Evolutionary conservation across 1,140 invertebrate species (phyloP).

Genomic region (Drosophila azteca): DNA sequence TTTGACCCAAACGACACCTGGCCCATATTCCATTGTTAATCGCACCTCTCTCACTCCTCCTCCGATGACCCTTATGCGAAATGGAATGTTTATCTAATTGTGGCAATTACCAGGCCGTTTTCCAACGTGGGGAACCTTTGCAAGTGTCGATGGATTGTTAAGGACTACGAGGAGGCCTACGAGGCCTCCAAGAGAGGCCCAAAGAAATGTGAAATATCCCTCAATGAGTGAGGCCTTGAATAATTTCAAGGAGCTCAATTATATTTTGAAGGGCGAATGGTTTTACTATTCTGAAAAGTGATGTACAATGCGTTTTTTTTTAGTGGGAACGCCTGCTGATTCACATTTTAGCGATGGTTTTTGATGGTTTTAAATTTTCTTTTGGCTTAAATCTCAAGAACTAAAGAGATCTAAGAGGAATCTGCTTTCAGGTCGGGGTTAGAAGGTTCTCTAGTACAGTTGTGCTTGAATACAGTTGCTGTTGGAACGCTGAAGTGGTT

Average conservation of each 20-base stretch:
- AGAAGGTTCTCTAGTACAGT: too few relatives aligned
- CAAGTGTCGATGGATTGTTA: slow-evolving; percentile 23
- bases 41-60: slow-evolving; percentile 4
- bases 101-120: slow-evolving; percentile 29
- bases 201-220: neutral
- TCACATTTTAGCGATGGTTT: too few relatives aligned
- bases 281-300: too few relatives aligned
- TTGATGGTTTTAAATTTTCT: too few relatives aligned
- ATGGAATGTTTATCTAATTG: slow-evolving; percentile 28
- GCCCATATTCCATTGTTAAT: slow-evolving; percentile 53
- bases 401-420: too few relatives aligned
- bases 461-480: too few relatives aligned
- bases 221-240: neutral
- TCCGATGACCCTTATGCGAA: neutral
- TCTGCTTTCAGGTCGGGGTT: neutral
- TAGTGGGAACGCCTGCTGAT: too few relatives aligned
- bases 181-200: neutral
- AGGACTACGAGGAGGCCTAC: neutral
- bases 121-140: slow-evolving; percentile 8
- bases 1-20: slow-evolving; percentile 54
- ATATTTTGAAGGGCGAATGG: too few relatives aligned
- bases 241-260: too few relatives aligned
- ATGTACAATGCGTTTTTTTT: too few relatives aligned
- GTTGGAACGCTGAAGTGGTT: too few relatives aligned
- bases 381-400: too few relatives aligned